These are phyloP conservation scores for Aphaenogaster floridana DNA, from an alignment of 1,140 invertebrate genomes.

Conservation along the genomic window DNA sequence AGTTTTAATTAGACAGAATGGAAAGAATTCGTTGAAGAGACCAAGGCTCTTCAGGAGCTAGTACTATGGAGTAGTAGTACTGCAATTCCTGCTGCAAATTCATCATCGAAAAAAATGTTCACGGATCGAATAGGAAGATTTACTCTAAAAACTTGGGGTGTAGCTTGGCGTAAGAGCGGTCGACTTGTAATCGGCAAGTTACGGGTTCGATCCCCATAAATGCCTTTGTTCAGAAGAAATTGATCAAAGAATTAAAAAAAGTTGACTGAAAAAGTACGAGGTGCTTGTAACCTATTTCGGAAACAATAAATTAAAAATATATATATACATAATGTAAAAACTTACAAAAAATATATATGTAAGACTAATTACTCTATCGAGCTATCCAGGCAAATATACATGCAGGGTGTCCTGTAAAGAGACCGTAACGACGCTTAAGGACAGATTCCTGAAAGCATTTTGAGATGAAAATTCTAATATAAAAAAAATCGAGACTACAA, in stretches of 20 bases:
- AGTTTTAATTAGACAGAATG: not conserved
- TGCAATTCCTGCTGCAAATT: not conserved
- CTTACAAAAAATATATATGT: not conserved
- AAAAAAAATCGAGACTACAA: too few species aligned
- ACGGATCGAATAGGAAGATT: not conserved
- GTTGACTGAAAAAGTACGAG: not conserved
- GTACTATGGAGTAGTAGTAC: not conserved
- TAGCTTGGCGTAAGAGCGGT: not conserved
- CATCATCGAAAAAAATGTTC: not conserved
- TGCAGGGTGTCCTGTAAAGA: too few species aligned
- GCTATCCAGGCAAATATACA: too few species aligned
- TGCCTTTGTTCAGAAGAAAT: not conserved
- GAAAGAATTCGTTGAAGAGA: not conserved
- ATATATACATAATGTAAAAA: not conserved
- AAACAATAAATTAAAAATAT: not conserved
- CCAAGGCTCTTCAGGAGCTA: not conserved
- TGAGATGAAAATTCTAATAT: too few species aligned
- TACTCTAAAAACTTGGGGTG: not conserved
- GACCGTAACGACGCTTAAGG: too few species aligned
- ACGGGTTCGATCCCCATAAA: not conserved
- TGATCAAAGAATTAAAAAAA: not conserved
- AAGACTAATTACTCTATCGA: too few species aligned
- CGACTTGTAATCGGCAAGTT: not conserved
- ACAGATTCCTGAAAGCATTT: too few species aligned
- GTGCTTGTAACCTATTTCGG: not conserved